A percentile compares a stretch with the other conserved stretches of the same genome.
phyloP scores from a whole-genome alignment of 2,888 invertebrate species.

The Tineola bisselliella region DNA sequence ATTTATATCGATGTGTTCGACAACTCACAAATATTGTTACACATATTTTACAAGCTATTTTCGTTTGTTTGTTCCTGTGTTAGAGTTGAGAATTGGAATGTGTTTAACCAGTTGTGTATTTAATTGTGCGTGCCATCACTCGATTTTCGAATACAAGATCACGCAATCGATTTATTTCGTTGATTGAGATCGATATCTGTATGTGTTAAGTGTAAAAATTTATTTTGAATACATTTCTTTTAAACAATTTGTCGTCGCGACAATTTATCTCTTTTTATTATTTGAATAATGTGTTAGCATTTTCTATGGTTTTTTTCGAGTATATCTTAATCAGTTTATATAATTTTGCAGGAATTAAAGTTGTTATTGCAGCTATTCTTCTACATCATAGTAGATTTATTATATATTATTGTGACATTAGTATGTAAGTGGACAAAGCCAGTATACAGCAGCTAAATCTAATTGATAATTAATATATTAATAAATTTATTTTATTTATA shows the following conservation, averaged over 20 bases:
- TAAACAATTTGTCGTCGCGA: background rate
- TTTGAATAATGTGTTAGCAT: too few species aligned
- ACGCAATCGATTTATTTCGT: constrained; percentile 13
- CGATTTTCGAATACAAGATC: constrained; percentile 8
- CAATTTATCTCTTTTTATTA: background rate
- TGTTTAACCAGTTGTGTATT: background rate
- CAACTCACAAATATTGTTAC: background rate
- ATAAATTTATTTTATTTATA: too few species aligned
- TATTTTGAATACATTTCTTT: background rate
- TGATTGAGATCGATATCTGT: constrained; percentile 1
- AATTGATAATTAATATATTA: too few species aligned
- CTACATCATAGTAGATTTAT: too few species aligned
- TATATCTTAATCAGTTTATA: too few species aligned
- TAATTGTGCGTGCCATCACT: constrained; percentile 9
- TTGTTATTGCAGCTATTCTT: too few species aligned
- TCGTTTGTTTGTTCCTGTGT: background rate
- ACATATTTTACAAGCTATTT: background rate
- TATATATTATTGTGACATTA: too few species aligned
- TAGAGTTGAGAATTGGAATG: background rate
- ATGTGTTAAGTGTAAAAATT: background rate
- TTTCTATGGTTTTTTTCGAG: too few species aligned
- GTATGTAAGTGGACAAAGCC: too few species aligned
- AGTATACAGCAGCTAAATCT: too few species aligned
- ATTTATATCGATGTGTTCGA: constrained; percentile 10
- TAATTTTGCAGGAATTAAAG: too few species aligned